phyloP scores from a whole-genome alignment of 92 coral and sea anemone genomes.

The Heliopora coerulea region DNA sequence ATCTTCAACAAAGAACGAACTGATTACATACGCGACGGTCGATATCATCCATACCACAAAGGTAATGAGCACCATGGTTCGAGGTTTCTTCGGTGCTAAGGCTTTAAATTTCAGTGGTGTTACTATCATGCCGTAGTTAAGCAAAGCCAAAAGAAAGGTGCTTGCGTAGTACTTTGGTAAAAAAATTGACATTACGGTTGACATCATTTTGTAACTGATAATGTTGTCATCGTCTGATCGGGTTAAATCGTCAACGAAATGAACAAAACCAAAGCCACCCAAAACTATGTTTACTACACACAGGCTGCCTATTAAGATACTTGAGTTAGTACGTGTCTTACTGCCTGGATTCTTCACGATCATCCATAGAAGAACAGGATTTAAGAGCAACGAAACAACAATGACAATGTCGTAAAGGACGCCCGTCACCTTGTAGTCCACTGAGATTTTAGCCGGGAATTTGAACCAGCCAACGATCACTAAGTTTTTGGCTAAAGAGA shows the following conservation, averaged over 20 bases:
- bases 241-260: not conserved
- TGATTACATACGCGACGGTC: not conserved
- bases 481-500: too few species aligned
- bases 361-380: slow-evolving; percentile 27
- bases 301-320: slow-evolving; percentile 12
- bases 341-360: slow-evolving; percentile 14
- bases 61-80: slow-evolving; percentile 3
- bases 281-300: not conserved
- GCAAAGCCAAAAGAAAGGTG: slow-evolving; percentile 9
- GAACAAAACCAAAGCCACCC: not conserved
- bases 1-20: not conserved
- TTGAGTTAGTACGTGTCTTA: not conserved
- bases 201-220: not conserved
- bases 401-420: not conserved
- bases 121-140: slow-evolving; percentile 15
- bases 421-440: not conserved
- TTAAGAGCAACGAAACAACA: not conserved
- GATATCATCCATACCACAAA: not conserved
- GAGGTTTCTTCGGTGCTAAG: slow-evolving; percentile 7
- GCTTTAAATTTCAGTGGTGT: slow-evolving; percentile 7
- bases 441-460: slow-evolving; percentile 3
- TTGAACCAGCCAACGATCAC: slow-evolving; percentile 20
- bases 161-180: slow-evolving; percentile 32
- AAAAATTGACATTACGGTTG: not conserved
- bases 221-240: not conserved